Evolutionary conservation across 2,888 invertebrate species (phyloP).

Genomic region (Temnothorax unifasciatus): DNA sequence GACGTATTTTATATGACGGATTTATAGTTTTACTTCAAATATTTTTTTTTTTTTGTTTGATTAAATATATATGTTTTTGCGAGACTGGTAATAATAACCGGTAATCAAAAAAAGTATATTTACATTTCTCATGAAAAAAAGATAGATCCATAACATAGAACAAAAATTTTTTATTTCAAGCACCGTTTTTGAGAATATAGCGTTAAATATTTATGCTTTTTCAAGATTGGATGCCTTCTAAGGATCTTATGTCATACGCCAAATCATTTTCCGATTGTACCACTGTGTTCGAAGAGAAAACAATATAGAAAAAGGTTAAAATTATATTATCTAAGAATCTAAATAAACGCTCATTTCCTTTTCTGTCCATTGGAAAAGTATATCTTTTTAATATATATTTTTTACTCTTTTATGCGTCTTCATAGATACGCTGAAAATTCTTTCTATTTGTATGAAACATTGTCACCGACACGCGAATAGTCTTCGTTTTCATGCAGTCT

Average conservation of each 20-base stretch:
- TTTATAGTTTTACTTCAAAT: background rate
- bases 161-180: background rate
- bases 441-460: background rate
- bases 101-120: background rate
- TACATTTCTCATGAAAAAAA: background rate
- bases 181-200: background rate
- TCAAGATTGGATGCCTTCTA: background rate
- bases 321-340: background rate
- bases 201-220: background rate
- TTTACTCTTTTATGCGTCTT: background rate
- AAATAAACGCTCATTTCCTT: background rate
- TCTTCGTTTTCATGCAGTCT: constrained; percentile 4
- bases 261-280: background rate
- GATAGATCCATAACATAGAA: background rate
- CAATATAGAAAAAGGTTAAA: background rate
- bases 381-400: background rate
- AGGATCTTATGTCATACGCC: background rate
- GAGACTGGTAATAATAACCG: background rate
- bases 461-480: background rate
- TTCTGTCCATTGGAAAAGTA: background rate
- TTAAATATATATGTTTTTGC: background rate
- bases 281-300: background rate
- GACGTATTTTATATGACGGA: background rate
- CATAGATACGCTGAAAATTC: background rate
- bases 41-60: background rate